Evolutionary conservation across 2,113 vertebrate species (phyloP), one percentile per base, ranked within the genome.

Genomic region (Seriola aureovittata): DNA sequence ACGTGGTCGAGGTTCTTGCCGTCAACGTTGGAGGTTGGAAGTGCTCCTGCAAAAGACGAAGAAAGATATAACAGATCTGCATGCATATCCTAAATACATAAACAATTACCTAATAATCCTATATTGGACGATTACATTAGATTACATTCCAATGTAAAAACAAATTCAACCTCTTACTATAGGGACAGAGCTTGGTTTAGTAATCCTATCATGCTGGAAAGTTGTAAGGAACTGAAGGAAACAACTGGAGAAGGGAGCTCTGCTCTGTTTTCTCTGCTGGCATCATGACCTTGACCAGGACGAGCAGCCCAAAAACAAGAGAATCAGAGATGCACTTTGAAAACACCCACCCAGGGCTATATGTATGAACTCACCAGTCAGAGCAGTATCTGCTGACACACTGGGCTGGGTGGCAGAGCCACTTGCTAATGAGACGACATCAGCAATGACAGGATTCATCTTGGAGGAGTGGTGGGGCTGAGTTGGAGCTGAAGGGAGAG

Each of bases 1-100:
- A 99, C 98, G 88, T 99, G 97, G 70, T 97, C 97, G 69, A 97
- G 96, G 93, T 97, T 97, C 95, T 98, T 99, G 55, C 96, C 96
- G 78, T 96, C 97, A 85, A 96, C 93, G 8, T 57, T 92, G 46
- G 93, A 92, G 80, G 97, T 96, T 75, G 97, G 97, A 84, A 98
- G 96, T 80, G 97, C 96, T 93, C 97, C 97, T 98, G 88, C 67
- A 86, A 92, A 36, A 80, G 21, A 80, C 10, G 10, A 68, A 63
- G 1, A 68, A 16, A 71, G 57, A 65, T 48, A 80, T 0, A 36
- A 65, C 12, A 64, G 8, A 5, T 11, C 14, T 59, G 3, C 10
- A n/a, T 36, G 1, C 10, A 64, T 17, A 48, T 36, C 17, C 67
- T 14, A 64, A 54, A 63, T n/a, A 48, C 25, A 19, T 21, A 13